These are phyloP conservation scores for Echiichthys vipera DNA, from an alignment of 2,797 vertebrate species.

Conservation along the genomic window DNA sequence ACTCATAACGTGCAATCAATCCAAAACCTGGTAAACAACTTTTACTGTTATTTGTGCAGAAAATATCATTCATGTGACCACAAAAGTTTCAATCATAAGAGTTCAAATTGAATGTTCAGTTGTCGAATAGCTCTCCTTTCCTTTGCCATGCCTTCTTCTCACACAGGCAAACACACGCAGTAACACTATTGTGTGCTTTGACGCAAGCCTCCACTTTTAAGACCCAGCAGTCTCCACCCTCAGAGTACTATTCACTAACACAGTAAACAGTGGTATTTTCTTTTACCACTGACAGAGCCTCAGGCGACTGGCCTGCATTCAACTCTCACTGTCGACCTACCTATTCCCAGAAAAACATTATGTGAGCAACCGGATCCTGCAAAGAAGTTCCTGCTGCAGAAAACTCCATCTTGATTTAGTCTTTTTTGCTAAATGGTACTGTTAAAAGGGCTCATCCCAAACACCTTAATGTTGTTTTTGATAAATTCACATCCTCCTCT, in stretches of 20 bases:
- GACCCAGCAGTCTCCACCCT: constrained; percentile 33
- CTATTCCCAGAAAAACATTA: constrained; percentile 27
- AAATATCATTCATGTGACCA: neutral
- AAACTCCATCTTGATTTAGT: neutral
- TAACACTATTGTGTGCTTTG: neutral
- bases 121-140: neutral
- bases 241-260: neutral
- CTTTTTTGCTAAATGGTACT: neutral
- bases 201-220: constrained; percentile 31
- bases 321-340: constrained; percentile 28
- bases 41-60: neutral
- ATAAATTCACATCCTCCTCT: neutral
- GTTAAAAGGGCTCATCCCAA: neutral
- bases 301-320: constrained; percentile 31
- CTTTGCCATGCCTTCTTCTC: too few species aligned
- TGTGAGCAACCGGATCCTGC: constrained; percentile 7
- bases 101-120: neutral
- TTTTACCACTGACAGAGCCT: constrained; percentile 38
- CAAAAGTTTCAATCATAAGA: neutral
- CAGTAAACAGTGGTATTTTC: constrained; percentile 48
- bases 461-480: neutral
- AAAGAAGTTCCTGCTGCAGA: neutral
- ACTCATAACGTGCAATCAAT: neutral
- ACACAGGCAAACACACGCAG: constrained; percentile 3
- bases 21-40: neutral